phyloP scores from a whole-genome alignment of 2,113 vertebrate genomes.

The Pontoporia blainvillei region DNA sequence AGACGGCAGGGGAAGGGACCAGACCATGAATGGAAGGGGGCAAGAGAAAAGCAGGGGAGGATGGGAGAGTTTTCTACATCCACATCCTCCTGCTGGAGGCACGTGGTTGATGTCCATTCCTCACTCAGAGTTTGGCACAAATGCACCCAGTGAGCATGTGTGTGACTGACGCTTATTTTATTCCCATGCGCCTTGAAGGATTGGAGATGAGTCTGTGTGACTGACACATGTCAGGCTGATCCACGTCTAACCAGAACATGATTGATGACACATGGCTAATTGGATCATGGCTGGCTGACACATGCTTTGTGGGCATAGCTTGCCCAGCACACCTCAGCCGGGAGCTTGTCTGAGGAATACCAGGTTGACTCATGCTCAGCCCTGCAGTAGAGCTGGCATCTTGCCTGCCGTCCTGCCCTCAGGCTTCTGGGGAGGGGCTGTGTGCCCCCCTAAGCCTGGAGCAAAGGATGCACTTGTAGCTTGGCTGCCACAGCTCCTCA shows the following conservation, averaged over 20 bases:
- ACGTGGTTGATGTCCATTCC: rapidly evolving
- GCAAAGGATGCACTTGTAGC: not conserved
- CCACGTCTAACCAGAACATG: not conserved
- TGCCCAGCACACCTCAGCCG: not conserved
- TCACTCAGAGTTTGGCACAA: not conserved
- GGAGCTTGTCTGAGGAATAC: not conserved
- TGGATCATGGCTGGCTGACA: not conserved
- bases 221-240: not conserved
- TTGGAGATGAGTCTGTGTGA: not conserved
- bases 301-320: not conserved
- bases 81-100: not conserved
- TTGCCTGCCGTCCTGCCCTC: not conserved
- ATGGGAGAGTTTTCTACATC: not conserved
- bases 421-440: not conserved
- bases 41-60: not conserved
- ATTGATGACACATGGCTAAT: not conserved
- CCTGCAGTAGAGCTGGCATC: not conserved
- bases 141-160: not conserved
- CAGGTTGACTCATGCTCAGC: not conserved
- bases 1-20: not conserved
- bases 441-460: not conserved
- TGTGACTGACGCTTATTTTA: not conserved
- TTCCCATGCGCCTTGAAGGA: not conserved
- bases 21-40: not conserved
- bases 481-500: not conserved